Percentiles rank a stretch among this genome's conserved stretches.
These are phyloP conservation scores for Contarinia nasturtii DNA, from an alignment of 1,140 invertebrate species.

Conservation along the genomic window DNA sequence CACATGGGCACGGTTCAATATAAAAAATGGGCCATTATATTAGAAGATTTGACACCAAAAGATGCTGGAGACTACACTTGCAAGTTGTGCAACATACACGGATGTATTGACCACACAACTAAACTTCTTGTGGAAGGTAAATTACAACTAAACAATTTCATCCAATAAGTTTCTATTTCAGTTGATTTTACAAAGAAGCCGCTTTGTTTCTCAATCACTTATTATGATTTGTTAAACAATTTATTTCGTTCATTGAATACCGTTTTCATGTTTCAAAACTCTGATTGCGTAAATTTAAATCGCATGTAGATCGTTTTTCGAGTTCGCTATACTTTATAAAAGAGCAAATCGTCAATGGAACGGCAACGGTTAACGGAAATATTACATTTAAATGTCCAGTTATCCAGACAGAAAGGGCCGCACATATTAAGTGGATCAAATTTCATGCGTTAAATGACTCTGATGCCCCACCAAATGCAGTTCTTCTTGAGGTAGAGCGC, in stretches of 20 bases:
- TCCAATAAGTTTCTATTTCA: too few species aligned
- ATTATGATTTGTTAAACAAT: too few species aligned
- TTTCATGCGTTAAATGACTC: constrained; percentile 26
- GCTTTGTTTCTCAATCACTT: too few species aligned
- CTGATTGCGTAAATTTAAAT: background rate
- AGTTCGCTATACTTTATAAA: constrained; percentile 60
- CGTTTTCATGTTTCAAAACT: background rate
- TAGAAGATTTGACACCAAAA: constrained; percentile 53
- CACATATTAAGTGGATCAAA: constrained; percentile 51
- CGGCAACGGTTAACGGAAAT: constrained; percentile 46
- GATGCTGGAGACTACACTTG: constrained; percentile 79
- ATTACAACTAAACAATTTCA: background rate
- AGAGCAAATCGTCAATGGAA: constrained; percentile 59
- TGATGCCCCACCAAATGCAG: constrained; percentile 26
- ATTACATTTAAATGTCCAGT: constrained; percentile 52
- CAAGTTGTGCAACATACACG: constrained; percentile 54
- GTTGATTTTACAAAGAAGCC: too few species aligned
- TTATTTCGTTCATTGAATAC: too few species aligned
- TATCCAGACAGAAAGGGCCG: constrained; percentile 49
- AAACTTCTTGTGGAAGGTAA: constrained; percentile 55
- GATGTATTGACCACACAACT: constrained; percentile 56
- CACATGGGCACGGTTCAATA: constrained; percentile 35
- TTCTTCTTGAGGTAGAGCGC: constrained; percentile 3
- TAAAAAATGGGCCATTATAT: constrained; percentile 40
- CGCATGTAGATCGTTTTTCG: constrained; percentile 42